A percentile compares a stretch with the other conserved stretches of the same genome.
Evolutionary conservation across 2,888 invertebrate genomes (phyloP).

Genomic region (Cephonodes hylas): DNA sequence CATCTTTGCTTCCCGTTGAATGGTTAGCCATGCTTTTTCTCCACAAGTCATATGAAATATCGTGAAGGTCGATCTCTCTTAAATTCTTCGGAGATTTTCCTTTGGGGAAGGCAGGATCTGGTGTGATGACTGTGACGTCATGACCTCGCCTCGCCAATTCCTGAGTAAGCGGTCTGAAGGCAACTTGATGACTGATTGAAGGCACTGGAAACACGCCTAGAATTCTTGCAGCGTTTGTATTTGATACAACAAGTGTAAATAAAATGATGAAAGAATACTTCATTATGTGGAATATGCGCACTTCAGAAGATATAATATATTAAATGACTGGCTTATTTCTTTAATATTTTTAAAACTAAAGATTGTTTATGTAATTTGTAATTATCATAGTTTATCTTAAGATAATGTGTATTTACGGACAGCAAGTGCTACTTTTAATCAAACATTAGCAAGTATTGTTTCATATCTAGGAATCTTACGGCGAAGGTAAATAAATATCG

Average conservation of each 20-base stretch:
- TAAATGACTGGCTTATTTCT: background rate
- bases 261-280: background rate
- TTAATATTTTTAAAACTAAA: too few relatives aligned
- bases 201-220: constrained; percentile 38
- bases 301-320: background rate
- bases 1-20: background rate
- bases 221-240: constrained; percentile 31
- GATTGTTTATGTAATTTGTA: too few relatives aligned
- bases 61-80: constrained; percentile 16
- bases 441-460: too few relatives aligned
- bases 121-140: constrained; percentile 14
- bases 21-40: background rate
- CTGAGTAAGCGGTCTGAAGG: constrained; percentile 34
- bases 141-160: constrained; percentile 15
- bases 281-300: background rate
- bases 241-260: background rate
- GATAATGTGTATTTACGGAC: too few relatives aligned
- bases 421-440: too few relatives aligned
- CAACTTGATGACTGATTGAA: constrained; percentile 51
- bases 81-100: constrained; percentile 3
- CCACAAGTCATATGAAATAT: constrained; percentile 11
- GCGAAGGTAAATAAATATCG: too few relatives aligned
- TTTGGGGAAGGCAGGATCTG: constrained; percentile 10
- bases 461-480: too few relatives aligned
- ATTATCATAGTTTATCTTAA: too few relatives aligned